phyloP scores from a whole-genome alignment of 53 echinoderm and acorn worm genomes.

The Mesocentrotus franciscanus region DNA sequence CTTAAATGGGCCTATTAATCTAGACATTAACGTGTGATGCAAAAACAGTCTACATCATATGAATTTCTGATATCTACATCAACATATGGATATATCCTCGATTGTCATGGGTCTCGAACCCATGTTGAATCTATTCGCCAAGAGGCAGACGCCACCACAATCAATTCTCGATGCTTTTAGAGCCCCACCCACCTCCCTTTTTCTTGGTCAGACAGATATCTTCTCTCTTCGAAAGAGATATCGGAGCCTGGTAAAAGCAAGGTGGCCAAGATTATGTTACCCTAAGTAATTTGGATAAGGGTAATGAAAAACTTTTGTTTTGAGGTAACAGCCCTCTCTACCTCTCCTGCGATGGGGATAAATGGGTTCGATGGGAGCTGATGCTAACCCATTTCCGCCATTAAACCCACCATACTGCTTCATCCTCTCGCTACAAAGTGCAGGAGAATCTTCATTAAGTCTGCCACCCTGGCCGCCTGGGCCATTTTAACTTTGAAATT shows the following conservation, averaged over 20 bases:
- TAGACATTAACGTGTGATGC: too few species aligned
- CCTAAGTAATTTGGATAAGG: constrained; percentile 66
- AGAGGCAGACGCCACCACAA: neutral
- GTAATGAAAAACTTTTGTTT: constrained; percentile 68
- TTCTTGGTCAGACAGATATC: neutral
- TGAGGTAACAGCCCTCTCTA: neutral
- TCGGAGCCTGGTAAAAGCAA: constrained; percentile 48
- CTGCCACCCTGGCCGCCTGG: constrained; percentile 48
- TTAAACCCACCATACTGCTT: neutral
- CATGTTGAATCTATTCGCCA: neutral
- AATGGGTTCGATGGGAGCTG: constrained; percentile 45
- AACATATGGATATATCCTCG: neutral
- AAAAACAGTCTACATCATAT: too few species aligned
- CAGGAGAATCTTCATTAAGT: constrained; percentile 66
- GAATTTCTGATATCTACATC: too few species aligned
- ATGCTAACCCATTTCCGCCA: constrained; percentile 47
- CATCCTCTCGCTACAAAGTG: constrained; percentile 4
- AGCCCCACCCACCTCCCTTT: neutral
- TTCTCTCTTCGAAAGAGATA: constrained; percentile 28
- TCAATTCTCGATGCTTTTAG: neutral
- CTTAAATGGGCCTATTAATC: too few species aligned
- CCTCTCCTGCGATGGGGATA: neutral
- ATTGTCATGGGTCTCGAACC: neutral
- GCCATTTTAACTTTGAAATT: constrained; percentile 68
- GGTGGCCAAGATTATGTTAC: constrained; percentile 61